Percentiles rank a stretch among this genome's conserved stretches.
These are phyloP conservation scores for Drosophila putrida DNA, from an alignment of 2,888 invertebrate species.

Conservation along the genomic window DNA sequence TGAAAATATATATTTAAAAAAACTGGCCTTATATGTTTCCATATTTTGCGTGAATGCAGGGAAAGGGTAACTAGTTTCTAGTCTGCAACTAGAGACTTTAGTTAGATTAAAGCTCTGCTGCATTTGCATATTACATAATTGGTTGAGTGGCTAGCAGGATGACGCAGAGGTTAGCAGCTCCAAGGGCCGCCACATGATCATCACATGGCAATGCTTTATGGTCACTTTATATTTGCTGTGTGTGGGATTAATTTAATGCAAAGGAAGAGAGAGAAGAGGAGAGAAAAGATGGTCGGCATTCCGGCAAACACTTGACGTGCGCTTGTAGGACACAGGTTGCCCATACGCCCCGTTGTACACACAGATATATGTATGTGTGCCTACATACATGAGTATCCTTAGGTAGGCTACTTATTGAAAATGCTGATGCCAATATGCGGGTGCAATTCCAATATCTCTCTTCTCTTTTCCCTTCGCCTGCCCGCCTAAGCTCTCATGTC, in stretches of 20 bases:
- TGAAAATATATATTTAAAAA: too few species aligned
- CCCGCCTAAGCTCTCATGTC: not conserved
- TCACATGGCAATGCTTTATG: conserved; percentile 61
- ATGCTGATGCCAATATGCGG: conserved; percentile 62
- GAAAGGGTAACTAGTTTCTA: conserved; percentile 19
- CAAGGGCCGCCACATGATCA: conserved; percentile 27
- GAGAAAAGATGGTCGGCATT: not conserved
- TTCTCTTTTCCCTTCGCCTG: not conserved
- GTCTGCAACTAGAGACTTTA: not conserved
- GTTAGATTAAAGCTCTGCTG: conserved; percentile 38
- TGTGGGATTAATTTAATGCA: conserved; percentile 50
- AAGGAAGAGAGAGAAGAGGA: not conserved
- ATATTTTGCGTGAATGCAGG: too few species aligned
- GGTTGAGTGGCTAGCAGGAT: conserved; percentile 32
- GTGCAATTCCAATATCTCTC: conserved; percentile 25
- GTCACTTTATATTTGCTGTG: conserved; percentile 64
- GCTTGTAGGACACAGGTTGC: conserved; percentile 66
- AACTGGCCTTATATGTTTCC: too few species aligned
- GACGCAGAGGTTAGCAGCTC: conserved; percentile 11
- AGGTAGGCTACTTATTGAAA: conserved; percentile 59
- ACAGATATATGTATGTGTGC: not conserved
- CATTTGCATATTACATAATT: conserved; percentile 74
- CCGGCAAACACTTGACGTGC: conserved; percentile 64
- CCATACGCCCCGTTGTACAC: conserved; percentile 58
- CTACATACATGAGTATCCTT: conserved; percentile 5